Conservation (phyloP, 2,888 invertebrate genomes). For the Hermaeophaga mercurialis region DNA sequence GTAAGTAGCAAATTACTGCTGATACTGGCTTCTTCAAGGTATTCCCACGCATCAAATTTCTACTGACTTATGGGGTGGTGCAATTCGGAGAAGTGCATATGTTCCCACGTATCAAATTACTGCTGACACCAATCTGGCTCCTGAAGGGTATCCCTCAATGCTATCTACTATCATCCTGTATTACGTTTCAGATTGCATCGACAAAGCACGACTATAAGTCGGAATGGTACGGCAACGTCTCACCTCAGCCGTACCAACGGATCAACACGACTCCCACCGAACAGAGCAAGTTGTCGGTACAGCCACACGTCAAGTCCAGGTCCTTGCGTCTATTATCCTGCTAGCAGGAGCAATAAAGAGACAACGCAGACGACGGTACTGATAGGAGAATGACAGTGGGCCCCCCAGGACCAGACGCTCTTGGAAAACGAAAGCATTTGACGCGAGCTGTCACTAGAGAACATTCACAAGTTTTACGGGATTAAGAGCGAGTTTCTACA, state of each 20-base stretch:
- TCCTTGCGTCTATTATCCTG: conserved; percentile 64
- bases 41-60: too few relatives aligned
- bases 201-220: conserved; percentile 58
- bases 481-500: conserved; percentile 9
- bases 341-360: conserved; percentile 51
- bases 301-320: conserved; percentile 56
- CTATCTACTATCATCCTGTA: too few relatives aligned
- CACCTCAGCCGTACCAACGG: conserved; percentile 47
- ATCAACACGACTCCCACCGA: conserved; percentile 29
- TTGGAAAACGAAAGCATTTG: conserved; percentile 18
- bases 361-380: conserved; percentile 47
- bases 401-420: conserved; percentile 16
- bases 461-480: conserved; percentile 18
- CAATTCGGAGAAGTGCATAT: too few relatives aligned
- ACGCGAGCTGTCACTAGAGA: conserved; percentile 14
- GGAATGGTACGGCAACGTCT: conserved; percentile 49
- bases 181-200: conserved; percentile 60
- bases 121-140: too few relatives aligned
- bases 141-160: too few relatives aligned
- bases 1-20: too few relatives aligned
- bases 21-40: too few relatives aligned
- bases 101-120: too few relatives aligned
- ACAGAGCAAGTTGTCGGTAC: conserved; percentile 23
- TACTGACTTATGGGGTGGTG: too few relatives aligned
- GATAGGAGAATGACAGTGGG: conserved; percentile 24